Conservation (phyloP, 2,113 vertebrate species). For the Sylvilagus bachmani region DNA sequence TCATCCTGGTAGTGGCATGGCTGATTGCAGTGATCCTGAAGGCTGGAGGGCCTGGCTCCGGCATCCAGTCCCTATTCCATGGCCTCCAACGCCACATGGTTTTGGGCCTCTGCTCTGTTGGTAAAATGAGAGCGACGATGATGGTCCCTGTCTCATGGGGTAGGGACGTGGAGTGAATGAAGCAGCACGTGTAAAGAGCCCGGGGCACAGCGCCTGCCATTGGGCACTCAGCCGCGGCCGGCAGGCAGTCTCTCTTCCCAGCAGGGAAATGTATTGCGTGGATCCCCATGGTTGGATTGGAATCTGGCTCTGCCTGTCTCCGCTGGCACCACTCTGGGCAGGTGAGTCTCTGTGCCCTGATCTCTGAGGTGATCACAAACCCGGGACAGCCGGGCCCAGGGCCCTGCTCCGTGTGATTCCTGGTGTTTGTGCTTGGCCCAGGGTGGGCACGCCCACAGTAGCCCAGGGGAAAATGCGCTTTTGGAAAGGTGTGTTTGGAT, state of each 20-base stretch:
- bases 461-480: no score
- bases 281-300: not conserved
- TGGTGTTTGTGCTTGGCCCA: not conserved
- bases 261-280: rapidly evolving
- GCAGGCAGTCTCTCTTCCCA: not conserved
- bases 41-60: not conserved
- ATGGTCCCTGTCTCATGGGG: not conserved
- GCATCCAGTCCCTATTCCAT: not conserved
- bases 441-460: not conserved
- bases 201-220: not conserved
- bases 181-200: rapidly evolving
- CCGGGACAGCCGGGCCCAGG: no score
- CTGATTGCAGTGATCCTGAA: rapidly evolving
- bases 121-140: not conserved
- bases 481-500: not conserved
- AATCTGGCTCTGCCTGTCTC: not conserved
- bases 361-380: not conserved
- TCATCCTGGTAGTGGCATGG: rapidly evolving
- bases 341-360: not conserved
- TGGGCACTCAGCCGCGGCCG: rapidly evolving
- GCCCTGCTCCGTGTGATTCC: no score
- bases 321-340: not conserved
- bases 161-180: not conserved
- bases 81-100: not conserved
- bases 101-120: not conserved